Evolutionary conservation across 1,140 invertebrate species (phyloP), one percentile per base, ranked within the genome.

Genomic region (Penaeus vannamei): DNA sequence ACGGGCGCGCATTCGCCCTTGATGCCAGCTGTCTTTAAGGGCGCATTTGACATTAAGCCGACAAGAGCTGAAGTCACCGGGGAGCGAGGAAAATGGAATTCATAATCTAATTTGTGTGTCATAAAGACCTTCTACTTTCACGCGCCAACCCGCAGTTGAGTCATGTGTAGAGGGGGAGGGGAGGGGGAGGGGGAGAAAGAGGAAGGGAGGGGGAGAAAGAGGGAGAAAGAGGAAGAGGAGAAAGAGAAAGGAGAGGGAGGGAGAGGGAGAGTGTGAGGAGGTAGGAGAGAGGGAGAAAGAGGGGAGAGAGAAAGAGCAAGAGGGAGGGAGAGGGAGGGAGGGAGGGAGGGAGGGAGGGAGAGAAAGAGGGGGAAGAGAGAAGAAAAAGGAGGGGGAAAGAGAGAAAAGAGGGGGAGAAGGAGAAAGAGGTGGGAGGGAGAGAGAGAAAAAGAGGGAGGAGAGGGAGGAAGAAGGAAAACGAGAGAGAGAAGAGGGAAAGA

Each of bases 31-130:
- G 77, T 80, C 77, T 80, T 80, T 80, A 80, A 80, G 77, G 77
- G 77, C 77, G 77, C 77, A 59, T 53, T 80, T 80, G 77, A 80
- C 77, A 80, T 80, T 80, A 80, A 80, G 77, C 77, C 77, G 77
- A 80, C 77, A 23, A 80, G 80, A 80, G 82, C 77, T 87, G 53
- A 66, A 87, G 60, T 82, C 36, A 64, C 61, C n/a, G 42, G 86
- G 82, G 86, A 82, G 86, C 53, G 72, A 26, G 79, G 69, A 87
- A 87, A 87, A 87, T 82, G 86, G 86, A 87, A 87, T 82, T 87
- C 79, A 87, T 87, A 87, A 87, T 87, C 77, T 87, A 87, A 87
- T 87, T 87, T 87, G 61, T 26, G 86, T 53, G 53, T 62, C 86
- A 66, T 87, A 89, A 84, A 89, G 81, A 89, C 66, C 69, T 79